Evolutionary conservation across 2,797 vertebrate genomes (phyloP).

Genomic region (Sternarchorhynchus goeldii): DNA sequence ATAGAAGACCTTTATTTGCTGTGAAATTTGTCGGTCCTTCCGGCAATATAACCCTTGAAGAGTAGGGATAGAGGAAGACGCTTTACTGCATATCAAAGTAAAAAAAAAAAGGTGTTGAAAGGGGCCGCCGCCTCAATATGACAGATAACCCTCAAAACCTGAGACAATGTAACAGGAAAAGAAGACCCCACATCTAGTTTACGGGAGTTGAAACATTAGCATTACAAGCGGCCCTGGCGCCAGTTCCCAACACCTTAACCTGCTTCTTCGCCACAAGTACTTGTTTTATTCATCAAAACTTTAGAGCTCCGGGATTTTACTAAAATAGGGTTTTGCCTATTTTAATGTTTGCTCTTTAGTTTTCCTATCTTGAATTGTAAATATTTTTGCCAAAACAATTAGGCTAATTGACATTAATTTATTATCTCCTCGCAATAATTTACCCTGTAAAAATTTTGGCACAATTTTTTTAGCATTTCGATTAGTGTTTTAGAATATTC

Average conservation of each 20-base stretch:
- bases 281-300: slow-evolving; percentile 46
- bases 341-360: neutral
- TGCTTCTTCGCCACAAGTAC: slow-evolving; percentile 40
- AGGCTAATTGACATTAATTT: no score
- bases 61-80: slow-evolving; percentile 77
- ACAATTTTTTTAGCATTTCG: no score
- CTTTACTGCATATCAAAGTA: slow-evolving; percentile 90
- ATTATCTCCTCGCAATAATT: no score
- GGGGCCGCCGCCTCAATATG: slow-evolving; percentile 83
- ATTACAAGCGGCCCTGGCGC: slow-evolving; percentile 78
- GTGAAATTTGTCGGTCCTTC: slow-evolving; percentile 85
- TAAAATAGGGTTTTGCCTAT: slow-evolving; percentile 1
- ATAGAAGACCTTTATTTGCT: slow-evolving; percentile 75
- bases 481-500: no score
- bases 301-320: slow-evolving; percentile 3
- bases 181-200: slow-evolving; percentile 78
- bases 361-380: no score
- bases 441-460: no score
- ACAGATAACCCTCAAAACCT: slow-evolving; percentile 81
- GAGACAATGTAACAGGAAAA: slow-evolving; percentile 78
- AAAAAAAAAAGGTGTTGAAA: slow-evolving; percentile 80
- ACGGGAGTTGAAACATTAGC: slow-evolving; percentile 79
- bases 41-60: slow-evolving; percentile 81
- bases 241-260: slow-evolving; percentile 68
- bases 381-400: no score